Base-by-base conservation (phyloP, 64 coral and sea anemone species). In the Porites lutea region DNA sequence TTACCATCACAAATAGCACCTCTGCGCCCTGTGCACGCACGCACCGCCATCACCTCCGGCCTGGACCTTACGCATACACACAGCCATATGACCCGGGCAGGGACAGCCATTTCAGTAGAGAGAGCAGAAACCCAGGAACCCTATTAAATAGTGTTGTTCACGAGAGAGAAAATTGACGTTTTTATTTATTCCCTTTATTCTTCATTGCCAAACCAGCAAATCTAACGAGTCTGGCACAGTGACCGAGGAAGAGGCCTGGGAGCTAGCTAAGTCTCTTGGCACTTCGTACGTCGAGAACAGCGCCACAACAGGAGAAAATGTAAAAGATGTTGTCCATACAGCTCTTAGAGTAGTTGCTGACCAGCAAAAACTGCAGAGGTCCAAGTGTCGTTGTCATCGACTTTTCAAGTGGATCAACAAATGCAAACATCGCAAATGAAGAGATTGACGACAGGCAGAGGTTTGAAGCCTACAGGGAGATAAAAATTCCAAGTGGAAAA, bases 201-300 rank as follows among this genome's bases (percentile, higher is more conserved):
- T 55, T 55, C 5, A 55, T 7, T 7, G 11, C 14, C 2, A 22
- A 55, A 79, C 50, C 61, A 67, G 81, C 46, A 84, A 22, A 63
- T 9, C n/a, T 8, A 57, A 57, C 2, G 52, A 20, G 10, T n/a
- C 63, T 16, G 13, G 10, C 18, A 49, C 62, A 63, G 81, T 84
- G 18, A 65, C 81, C 16, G 18, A 16, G 0, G 14, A 84, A 48
- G 61, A 84, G n/a, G 81, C 81, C 37, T 52, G 61, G 61, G 18
- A 84, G 47, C 19, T 84, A 68, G 81, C 81, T 48, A 46, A 84
- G 14, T 22, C 19, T 21, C 37, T 68, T 50, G 45, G 19, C 13
- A 84, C 81, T 10, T 54, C 62, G 6, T 84, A 84, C 18, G 37
- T 84, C 47, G 81, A 84, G 62, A 84, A 48, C 61, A 84, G 81